These are phyloP conservation scores for Pachydiplax longipennis DNA, from an alignment of 2,888 invertebrate species.

Conservation along the genomic window DNA sequence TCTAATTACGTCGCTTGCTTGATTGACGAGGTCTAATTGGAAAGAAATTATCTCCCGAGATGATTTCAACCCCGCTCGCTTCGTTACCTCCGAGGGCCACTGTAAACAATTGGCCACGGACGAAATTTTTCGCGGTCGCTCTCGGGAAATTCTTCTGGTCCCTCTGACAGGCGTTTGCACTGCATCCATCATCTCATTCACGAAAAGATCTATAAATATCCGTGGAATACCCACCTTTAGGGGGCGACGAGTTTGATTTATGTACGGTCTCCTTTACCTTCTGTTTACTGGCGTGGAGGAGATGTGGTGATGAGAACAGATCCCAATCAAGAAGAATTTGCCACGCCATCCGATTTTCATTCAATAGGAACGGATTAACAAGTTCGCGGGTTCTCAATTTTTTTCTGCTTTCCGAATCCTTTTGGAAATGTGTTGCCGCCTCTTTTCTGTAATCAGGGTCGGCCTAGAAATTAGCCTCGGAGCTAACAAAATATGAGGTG, in stretches of 20 bases:
- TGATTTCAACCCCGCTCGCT: not conserved
- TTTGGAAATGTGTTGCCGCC: too few relatives aligned
- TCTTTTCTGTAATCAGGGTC: too few relatives aligned
- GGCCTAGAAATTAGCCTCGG: too few relatives aligned
- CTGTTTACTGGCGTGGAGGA: not conserved
- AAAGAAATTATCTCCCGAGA: not conserved
- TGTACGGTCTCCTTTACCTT: not conserved
- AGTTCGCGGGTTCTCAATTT: too few relatives aligned
- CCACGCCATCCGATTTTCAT: not conserved
- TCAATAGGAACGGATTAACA: not conserved
- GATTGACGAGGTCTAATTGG: not conserved
- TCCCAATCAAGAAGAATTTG: not conserved
- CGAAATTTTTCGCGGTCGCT: not conserved
- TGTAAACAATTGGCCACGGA: not conserved
- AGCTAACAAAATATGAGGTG: too few relatives aligned
- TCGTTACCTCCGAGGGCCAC: not conserved
- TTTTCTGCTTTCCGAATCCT: too few relatives aligned
- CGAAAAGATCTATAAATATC: not conserved
- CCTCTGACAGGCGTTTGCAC: not conserved
- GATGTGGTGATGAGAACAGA: not conserved
- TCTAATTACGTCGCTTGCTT: not conserved
- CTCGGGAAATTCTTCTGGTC: not conserved
- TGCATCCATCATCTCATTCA: not conserved
- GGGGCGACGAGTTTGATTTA: not conserved
- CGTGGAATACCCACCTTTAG: not conserved